Conservation (phyloP, 1,140 invertebrate genomes). For the Tetramorium alpestre region DNA sequence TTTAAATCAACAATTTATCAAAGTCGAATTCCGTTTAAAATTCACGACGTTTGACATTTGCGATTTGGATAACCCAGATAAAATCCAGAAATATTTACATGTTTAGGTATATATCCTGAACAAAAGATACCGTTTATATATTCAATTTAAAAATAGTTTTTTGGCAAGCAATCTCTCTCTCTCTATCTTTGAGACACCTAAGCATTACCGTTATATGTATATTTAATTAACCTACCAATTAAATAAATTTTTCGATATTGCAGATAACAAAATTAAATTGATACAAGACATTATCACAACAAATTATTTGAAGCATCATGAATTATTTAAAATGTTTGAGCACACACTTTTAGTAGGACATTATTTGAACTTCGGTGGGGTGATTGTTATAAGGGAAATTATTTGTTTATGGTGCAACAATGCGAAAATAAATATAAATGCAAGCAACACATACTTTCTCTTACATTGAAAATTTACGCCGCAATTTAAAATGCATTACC, state of each 20-base stretch:
- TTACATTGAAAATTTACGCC: not conserved
- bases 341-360: not conserved
- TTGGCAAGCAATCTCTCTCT: not conserved
- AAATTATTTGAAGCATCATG: conserved; percentile 1
- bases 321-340: conserved; percentile 10
- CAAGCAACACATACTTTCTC: not conserved
- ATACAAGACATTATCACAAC: not conserved
- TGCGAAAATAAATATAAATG: conserved; percentile 36
- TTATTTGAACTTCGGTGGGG: conserved; percentile 49
- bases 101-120: conserved; percentile 35
- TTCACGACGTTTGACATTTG: not conserved
- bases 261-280: not conserved
- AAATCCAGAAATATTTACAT: conserved; percentile 39
- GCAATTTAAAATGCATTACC: not conserved
- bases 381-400: not conserved
- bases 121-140: conserved; percentile 60
- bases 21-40: not conserved
- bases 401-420: conserved; percentile 12
- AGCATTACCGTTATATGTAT: not conserved
- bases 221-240: not conserved
- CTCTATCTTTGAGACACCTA: not conserved
- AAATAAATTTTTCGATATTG: not conserved
- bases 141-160: conserved; percentile 62
- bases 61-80: conserved; percentile 20
- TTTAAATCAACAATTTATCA: not conserved